phyloP scores from a whole-genome alignment of 2,113 vertebrate species.

The Cyphomyrus plagiostoma region DNA sequence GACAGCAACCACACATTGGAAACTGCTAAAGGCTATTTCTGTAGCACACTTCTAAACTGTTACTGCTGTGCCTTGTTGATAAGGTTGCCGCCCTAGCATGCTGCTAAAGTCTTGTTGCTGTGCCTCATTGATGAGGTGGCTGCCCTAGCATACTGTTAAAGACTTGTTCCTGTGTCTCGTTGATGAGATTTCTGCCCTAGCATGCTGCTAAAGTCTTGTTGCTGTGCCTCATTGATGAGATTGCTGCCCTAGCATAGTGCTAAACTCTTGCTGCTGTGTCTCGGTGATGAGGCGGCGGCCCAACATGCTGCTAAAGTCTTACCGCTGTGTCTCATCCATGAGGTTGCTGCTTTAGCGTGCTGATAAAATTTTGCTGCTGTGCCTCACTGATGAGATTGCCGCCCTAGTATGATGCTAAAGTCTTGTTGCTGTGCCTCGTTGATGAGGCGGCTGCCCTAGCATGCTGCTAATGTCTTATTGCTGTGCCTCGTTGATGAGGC shows the following conservation, averaged over 20 bases:
- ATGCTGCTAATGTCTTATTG: background rate
- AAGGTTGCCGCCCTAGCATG: background rate
- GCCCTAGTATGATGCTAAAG: background rate
- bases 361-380: background rate
- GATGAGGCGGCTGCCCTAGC: background rate
- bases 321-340: background rate
- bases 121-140: background rate
- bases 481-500: background rate
- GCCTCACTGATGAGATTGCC: background rate
- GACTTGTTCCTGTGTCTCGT: background rate
- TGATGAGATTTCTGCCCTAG: background rate
- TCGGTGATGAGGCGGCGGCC: background rate
- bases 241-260: background rate
- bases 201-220: background rate
- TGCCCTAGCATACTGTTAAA: background rate
- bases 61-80: background rate
- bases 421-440: background rate
- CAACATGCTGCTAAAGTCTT: background rate
- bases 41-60: background rate
- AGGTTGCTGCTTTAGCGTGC: too few species aligned
- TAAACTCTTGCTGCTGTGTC: background rate
- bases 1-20: background rate
- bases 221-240: background rate
- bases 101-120: background rate
- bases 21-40: background rate